Evolutionary conservation across 2,888 invertebrate genomes (phyloP).

Genomic region (Aspidiotus destructor): DNA sequence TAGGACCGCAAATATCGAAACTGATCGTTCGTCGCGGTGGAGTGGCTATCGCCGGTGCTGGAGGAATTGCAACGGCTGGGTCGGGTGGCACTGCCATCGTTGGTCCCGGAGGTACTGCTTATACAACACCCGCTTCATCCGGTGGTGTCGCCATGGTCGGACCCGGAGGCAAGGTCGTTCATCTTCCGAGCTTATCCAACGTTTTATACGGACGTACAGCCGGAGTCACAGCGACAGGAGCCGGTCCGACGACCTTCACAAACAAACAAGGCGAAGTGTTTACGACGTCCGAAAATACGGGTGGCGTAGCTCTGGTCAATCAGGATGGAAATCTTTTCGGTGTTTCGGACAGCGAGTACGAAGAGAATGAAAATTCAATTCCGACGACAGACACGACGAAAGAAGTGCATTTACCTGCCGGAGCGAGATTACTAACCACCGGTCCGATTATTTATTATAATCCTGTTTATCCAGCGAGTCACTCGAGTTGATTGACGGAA

Average conservation of each 20-base stretch:
- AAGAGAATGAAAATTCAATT: neutral
- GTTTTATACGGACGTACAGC: conserved; percentile 21
- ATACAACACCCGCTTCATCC: conserved; percentile 49
- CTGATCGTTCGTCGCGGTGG: conserved; percentile 63
- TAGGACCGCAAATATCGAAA: conserved; percentile 38
- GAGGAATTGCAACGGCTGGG: conserved; percentile 70
- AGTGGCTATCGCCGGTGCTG: conserved; percentile 70
- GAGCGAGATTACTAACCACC: conserved; percentile 61
- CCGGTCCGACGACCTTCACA: conserved; percentile 21
- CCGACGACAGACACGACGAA: conserved; percentile 2
- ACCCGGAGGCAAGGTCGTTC: conserved; percentile 59
- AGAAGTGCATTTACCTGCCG: conserved; percentile 45
- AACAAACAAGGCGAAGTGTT: conserved; percentile 23
- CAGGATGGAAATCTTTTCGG: conserved; percentile 17
- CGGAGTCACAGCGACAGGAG: conserved; percentile 21
- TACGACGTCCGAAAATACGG: conserved; percentile 25
- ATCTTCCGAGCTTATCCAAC: conserved; percentile 21
- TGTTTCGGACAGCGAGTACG: conserved; percentile 28
- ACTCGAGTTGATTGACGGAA: neutral
- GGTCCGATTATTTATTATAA: conserved; percentile 58
- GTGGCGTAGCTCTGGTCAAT: conserved; percentile 26
- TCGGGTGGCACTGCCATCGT: conserved; percentile 71
- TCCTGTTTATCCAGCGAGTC: conserved; percentile 29
- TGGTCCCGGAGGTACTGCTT: conserved; percentile 65
- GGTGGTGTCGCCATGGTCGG: conserved; percentile 67